phyloP scores from a whole-genome alignment of 1,140 invertebrate genomes.

The Stegodyphus mimosarum region DNA sequence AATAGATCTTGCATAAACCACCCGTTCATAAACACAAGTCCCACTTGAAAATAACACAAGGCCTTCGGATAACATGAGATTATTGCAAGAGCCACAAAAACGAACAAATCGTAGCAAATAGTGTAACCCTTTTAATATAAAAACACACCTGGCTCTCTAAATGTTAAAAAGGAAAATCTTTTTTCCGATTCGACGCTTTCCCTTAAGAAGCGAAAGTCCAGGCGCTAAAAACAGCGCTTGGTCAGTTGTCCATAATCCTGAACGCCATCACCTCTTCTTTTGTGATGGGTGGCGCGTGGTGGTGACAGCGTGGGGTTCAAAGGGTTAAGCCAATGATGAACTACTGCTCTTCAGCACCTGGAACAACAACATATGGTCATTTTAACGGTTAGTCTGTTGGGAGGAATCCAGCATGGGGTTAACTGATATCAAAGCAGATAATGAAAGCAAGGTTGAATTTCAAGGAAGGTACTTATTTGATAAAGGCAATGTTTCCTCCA shows the following conservation, averaged over 20 bases:
- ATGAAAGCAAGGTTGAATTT: too few species aligned
- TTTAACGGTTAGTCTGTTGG: too few species aligned
- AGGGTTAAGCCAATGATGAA: slow-evolving; percentile 59
- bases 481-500: too few species aligned
- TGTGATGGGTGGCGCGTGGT: slow-evolving; percentile 8
- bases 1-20: too few species aligned
- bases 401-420: too few species aligned
- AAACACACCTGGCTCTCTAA: slow-evolving; percentile 37
- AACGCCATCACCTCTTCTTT: background rate
- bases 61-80: background rate
- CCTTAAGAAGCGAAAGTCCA: background rate
- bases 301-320: slow-evolving; percentile 34
- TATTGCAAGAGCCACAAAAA: slow-evolving; percentile 3
- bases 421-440: too few species aligned
- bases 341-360: slow-evolving; percentile 50
- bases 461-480: too few species aligned
- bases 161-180: background rate
- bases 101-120: slow-evolving; percentile 32
- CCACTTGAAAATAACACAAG: slow-evolving; percentile 9
- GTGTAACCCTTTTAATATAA: slow-evolving; percentile 11
- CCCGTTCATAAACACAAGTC: too few species aligned
- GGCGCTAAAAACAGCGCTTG: slow-evolving; percentile 4
- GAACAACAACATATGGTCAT: slow-evolving; percentile 49
- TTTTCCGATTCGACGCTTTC: background rate
- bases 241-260: slow-evolving; percentile 43